Conservation (phyloP, 2,797 vertebrate genomes). For the Bradypus variegatus region DNA sequence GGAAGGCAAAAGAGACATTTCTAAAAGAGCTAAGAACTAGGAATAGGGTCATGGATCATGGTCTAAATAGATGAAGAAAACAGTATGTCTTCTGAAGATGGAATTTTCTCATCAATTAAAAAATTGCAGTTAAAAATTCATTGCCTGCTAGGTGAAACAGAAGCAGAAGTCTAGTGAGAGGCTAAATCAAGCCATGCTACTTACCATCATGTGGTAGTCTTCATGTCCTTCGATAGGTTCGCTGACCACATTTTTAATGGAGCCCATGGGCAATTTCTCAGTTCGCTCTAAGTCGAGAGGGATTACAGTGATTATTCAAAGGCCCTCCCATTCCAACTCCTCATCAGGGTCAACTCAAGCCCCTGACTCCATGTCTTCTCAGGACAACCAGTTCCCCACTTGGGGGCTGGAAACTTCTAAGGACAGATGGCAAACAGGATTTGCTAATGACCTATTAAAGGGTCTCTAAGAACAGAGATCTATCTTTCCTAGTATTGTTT, state of each 20-base stretch:
- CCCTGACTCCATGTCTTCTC: background rate
- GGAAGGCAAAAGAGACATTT: background rate
- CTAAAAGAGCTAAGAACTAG: background rate
- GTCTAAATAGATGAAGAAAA: background rate
- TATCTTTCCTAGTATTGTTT: background rate
- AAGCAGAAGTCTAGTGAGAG: background rate
- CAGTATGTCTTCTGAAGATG: background rate
- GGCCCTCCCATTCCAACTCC: background rate
- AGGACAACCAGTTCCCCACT: background rate
- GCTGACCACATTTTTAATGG: conserved; percentile 98
- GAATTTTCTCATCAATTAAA: background rate
- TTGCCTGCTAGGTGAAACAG: background rate
- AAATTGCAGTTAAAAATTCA: background rate
- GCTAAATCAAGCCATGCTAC: conserved; percentile 26
- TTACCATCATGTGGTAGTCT: conserved; percentile 99
- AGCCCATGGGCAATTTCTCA: conserved; percentile 99
- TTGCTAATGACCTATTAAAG: background rate
- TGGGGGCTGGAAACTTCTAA: background rate
- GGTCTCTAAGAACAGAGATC: background rate
- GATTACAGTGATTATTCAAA: conserved; percentile 46
- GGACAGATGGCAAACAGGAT: background rate
- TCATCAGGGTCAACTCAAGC: background rate
- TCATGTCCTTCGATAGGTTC: conserved; percentile 98
- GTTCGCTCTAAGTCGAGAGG: conserved; percentile 88
- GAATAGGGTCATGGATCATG: background rate